phyloP scores from a whole-genome alignment of 2,113 vertebrate species.

The Thalassarche chlororhynchos region DNA sequence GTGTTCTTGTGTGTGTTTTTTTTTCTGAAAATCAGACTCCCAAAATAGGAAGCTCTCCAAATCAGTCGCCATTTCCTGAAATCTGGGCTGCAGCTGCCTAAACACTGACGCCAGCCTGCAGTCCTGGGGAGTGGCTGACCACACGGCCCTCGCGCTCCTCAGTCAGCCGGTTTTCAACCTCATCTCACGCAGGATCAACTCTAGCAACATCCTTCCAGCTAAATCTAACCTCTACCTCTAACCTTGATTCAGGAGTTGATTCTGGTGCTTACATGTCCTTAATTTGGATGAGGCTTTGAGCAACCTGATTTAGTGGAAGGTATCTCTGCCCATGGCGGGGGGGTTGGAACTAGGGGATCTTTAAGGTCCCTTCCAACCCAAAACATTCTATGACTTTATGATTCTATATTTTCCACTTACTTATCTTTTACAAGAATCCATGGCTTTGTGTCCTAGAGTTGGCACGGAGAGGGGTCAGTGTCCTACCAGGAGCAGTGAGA shows the following conservation, averaged over 20 bases:
- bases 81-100: not conserved
- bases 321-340: not conserved
- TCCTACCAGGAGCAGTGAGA: not conserved
- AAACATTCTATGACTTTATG: not conserved
- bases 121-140: not conserved
- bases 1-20: not conserved
- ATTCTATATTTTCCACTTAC: not conserved
- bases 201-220: not conserved
- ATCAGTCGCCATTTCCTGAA: not conserved
- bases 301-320: not conserved
- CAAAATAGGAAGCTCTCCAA: not conserved
- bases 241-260: not conserved
- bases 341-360: not conserved
- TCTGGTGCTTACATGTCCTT: not conserved
- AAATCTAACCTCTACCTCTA: not conserved
- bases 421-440: not conserved
- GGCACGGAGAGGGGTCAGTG: not conserved
- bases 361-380: not conserved
- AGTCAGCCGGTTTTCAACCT: not conserved
- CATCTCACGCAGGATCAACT: rapidly evolving
- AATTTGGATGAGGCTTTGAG: not conserved
- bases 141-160: rapidly evolving
- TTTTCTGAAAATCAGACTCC: not conserved
- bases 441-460: not conserved
- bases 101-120: not conserved